Conservation (phyloP, 2,888 invertebrate species). For the Bombyx huttoni region DNA sequence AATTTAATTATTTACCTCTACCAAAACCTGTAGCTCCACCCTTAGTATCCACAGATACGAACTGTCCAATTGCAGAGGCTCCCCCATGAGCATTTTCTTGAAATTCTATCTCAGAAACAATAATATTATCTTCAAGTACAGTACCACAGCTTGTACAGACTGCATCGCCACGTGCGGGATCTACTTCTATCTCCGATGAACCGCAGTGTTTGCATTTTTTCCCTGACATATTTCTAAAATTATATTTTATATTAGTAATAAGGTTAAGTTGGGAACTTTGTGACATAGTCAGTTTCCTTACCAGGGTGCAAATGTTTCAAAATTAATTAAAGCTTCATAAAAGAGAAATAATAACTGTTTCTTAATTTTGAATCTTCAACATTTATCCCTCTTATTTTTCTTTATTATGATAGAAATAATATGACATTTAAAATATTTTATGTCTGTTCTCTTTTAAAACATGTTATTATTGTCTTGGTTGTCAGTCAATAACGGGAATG, state of each 20-base stretch:
- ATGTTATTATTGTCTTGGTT: too few species aligned
- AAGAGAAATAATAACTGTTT: conserved; percentile 8
- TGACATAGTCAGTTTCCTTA: background rate
- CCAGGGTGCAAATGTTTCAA: too few species aligned
- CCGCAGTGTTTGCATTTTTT: conserved; percentile 90
- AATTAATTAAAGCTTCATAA: too few species aligned
- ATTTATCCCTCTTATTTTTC: too few species aligned
- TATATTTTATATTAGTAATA: background rate
- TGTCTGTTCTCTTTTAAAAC: too few species aligned
- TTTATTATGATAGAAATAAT: too few species aligned
- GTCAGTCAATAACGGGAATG: too few species aligned
- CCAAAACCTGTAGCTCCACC: conserved; percentile 88
- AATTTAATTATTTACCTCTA: conserved; percentile 56
- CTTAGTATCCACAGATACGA: conserved; percentile 90
- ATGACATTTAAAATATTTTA: too few species aligned
- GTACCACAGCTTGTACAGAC: conserved; percentile 97
- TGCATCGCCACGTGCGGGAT: conserved; percentile 93
- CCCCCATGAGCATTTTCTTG: conserved; percentile 93
- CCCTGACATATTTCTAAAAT: conserved; percentile 58
- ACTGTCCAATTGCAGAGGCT: conserved; percentile 91
- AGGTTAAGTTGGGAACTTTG: conserved; percentile 4
- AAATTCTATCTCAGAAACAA: conserved; percentile 97
- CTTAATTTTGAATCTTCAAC: background rate
- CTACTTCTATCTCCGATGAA: conserved; percentile 93
- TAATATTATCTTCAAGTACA: conserved; percentile 95